Base-by-base conservation (phyloP, 2,113 vertebrate species). In the Maccullochella peelii region DNA sequence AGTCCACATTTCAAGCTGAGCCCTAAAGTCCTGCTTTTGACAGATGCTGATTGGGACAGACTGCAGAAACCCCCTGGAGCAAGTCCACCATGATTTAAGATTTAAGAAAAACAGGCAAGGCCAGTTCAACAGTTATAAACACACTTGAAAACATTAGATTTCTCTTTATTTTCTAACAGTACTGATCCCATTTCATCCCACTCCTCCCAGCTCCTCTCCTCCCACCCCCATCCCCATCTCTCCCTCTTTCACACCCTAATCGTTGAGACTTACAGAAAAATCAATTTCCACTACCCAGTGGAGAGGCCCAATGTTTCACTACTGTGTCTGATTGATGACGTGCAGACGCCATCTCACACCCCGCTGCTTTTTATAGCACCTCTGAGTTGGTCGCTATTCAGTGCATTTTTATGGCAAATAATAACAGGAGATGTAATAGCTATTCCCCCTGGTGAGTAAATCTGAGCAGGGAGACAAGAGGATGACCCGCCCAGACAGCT, bases 351-450 rank as follows among this genome's bases (percentile, higher is more conserved):
- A 90, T 93, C 93, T 92, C 93, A 93, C 93, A 91, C 88, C 85
- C 88, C 77, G 68, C 81, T 83, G 92, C 91, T 86, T 93, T 95
- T 95, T 94, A 94, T 89, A 88, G 92, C 89, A 63, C 83, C 88
- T 86, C 92, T 15, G 87, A 80, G 93, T 90, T 88, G 85, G 89
- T 92, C 82, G 75, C 88, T 88, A 90, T 92, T 94, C 93, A 93
- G 77, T 61, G 90, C 84, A 92, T 93, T 94, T 94, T 94, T 94
- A 95, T 93, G 92, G 92, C 94, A 95, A 95, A 95, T 94, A 94
- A 93, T 91, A 95, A 94, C 92, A 94, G 86, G 88, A 87, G 90
- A 92, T 88, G 88, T 92, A 94, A 94, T 94, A 88, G 91, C 89
- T 84, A 83, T 91, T 89, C 86, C 86, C 87, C 33, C 65, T 9